Conservation (phyloP, 2,888 invertebrate species). For the Galerucella nymphaeae region DNA sequence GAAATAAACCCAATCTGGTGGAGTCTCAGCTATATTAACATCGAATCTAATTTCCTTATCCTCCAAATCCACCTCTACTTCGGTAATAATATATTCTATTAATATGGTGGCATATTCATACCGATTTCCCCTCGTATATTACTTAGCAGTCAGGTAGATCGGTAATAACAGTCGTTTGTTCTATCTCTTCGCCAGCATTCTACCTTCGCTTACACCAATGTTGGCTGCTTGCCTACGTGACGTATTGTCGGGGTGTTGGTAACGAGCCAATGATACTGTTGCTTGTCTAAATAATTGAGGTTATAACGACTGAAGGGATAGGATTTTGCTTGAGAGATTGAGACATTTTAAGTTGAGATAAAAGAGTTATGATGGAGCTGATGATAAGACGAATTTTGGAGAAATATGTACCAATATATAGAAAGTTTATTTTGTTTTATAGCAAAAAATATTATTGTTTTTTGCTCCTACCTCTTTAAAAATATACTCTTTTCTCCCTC, state of each 20-base stretch:
- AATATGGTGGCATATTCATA: background rate
- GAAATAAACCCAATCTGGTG: no score
- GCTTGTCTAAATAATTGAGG: conserved; percentile 28
- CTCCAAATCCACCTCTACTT: no score
- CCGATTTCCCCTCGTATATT: conserved; percentile 4
- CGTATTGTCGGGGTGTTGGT: conserved; percentile 57
- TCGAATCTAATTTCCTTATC: no score
- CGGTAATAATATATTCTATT: background rate
- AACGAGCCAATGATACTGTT: conserved; percentile 40
- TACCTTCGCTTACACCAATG: conserved; percentile 9
- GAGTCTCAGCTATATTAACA: no score
- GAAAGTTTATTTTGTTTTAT: no score
- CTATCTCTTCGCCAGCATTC: conserved; percentile 51
- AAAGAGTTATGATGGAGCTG: background rate
- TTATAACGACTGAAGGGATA: conserved; percentile 20
- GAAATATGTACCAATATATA: background rate
- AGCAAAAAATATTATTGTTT: no score
- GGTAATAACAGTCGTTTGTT: conserved; percentile 57
- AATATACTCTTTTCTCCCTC: no score
- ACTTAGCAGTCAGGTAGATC: conserved; percentile 55
- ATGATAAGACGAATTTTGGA: background rate
- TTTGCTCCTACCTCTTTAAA: no score
- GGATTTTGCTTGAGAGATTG: conserved; percentile 13
- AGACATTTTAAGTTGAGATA: background rate
- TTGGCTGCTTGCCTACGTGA: conserved; percentile 55